These are phyloP conservation scores for Gymnarchus niloticus DNA, from an alignment of 2,113 vertebrate genomes.

Conservation along the genomic window DNA sequence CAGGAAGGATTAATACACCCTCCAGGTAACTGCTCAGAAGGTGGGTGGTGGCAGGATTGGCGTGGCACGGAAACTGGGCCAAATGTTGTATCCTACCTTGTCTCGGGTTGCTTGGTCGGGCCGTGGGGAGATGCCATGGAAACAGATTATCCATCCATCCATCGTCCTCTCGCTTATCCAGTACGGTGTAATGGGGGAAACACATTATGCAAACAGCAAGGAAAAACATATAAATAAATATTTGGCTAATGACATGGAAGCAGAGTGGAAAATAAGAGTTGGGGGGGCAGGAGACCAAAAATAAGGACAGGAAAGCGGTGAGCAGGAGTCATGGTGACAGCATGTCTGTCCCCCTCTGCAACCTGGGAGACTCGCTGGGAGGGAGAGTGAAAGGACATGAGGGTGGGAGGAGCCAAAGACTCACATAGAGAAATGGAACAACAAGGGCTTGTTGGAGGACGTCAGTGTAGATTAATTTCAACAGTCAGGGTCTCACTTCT, in stretches of 20 bases:
- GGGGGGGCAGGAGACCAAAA: neutral
- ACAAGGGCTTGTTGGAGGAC: too few species aligned
- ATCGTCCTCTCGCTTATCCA: neutral
- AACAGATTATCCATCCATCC: neutral
- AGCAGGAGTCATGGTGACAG: neutral
- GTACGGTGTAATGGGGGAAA: neutral
- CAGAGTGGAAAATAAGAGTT: neutral
- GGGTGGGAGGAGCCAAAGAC: neutral
- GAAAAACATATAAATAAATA: neutral
- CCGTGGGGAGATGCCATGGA: neutral
- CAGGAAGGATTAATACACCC: neutral
- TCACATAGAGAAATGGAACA: too few species aligned
- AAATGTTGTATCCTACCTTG: neutral
- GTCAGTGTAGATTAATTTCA: too few species aligned
- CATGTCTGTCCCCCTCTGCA: neutral
- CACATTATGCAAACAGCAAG: neutral
- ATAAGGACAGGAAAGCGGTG: neutral
- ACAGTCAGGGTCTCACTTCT: too few species aligned
- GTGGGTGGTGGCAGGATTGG: neutral
- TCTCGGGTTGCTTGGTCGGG: neutral
- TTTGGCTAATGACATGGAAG: neutral
- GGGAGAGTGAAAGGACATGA: neutral
- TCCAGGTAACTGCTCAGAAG: neutral
- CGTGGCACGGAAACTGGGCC: neutral
- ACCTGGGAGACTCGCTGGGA: too few species aligned